phyloP scores from a whole-genome alignment of 2,888 invertebrate genomes.

The Diploptera punctata region DNA sequence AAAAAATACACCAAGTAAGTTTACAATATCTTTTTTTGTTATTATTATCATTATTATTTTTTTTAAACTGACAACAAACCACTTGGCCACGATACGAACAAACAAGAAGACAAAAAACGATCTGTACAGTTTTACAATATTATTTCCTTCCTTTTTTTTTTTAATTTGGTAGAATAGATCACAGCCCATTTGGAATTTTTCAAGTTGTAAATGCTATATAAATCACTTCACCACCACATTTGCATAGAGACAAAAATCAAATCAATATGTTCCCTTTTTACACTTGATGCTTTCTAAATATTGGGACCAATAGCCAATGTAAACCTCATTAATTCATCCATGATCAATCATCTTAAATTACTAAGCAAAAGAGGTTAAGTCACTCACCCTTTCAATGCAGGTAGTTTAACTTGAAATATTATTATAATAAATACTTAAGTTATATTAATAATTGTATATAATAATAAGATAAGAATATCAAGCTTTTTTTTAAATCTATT shows the following conservation, averaged over 20 bases:
- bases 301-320: slow-evolving; percentile 41
- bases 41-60: slow-evolving; percentile 12
- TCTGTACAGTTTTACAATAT: slow-evolving; percentile 63
- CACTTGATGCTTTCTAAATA: not conserved
- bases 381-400: slow-evolving; percentile 31
- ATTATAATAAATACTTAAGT: slow-evolving; percentile 44
- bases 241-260: not conserved
- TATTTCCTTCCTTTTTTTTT: slow-evolving; percentile 55
- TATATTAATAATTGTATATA: slow-evolving; percentile 44
- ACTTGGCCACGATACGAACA: slow-evolving; percentile 39
- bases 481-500: slow-evolving; percentile 41
- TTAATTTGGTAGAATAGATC: slow-evolving; percentile 64
- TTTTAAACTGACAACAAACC: slow-evolving; percentile 27
- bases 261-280: too few relatives aligned
- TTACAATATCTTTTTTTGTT: slow-evolving; percentile 35
- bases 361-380: slow-evolving; percentile 39
- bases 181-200: slow-evolving; percentile 83
- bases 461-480: slow-evolving; percentile 45
- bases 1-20: slow-evolving; percentile 40
- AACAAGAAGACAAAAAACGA: slow-evolving; percentile 68
- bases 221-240: not conserved
- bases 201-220: slow-evolving; percentile 48
- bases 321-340: slow-evolving; percentile 25
- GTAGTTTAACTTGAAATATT: slow-evolving; percentile 42
- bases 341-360: slow-evolving; percentile 33